Base-by-base conservation (phyloP, 2,797 vertebrate species). In the Rallus crepitans region DNA sequence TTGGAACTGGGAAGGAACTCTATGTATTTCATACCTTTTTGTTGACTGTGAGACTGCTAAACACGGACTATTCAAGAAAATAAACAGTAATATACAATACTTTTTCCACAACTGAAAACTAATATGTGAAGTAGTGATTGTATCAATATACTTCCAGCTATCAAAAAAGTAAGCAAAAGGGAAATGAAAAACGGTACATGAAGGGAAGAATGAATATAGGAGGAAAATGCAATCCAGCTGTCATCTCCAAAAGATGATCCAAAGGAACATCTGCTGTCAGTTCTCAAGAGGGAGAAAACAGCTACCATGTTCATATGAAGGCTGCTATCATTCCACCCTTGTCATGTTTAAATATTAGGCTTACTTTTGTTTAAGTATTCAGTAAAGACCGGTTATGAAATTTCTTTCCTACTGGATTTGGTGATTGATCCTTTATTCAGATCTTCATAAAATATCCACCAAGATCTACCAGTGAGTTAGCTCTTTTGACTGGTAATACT, bases 371-470 rank as follows among this genome's bases (percentile, higher is more conserved):
- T 95, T 63, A 91, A 88, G 40, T 90, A 79, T 96, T 93, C 69
- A 83, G 69, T 72, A 90, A 91, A 86, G 82, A 81, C 40, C 18
- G 33, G 72, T 72, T 81, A 72, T 1, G 14, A 91, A 60, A 53
- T 76, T 65, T 79, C 55, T 52, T 90, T 71, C 87, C 72, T 92
- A 9, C 65, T 66, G 42, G 70, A 72, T 94, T 79, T 84, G 69
- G 31, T 59, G 84, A 95, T 79, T 96, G 96, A 96, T 97, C 72
- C 87, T 96, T 94, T 97, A 96, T 96, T 96, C 85, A 95, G 63
- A 48, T 76, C 66, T 82, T 94, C 85, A 90, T 94, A 79, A 97
- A 94, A 96, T 91, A 96, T 96, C 89, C 63, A 89, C 72, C 79
- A 88, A 30, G 31, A 65, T 79, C 42, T 82, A 30, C 47, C 42